Evolutionary conservation across 1,140 invertebrate species (phyloP).

Genomic region (Halictus rubicundus): DNA sequence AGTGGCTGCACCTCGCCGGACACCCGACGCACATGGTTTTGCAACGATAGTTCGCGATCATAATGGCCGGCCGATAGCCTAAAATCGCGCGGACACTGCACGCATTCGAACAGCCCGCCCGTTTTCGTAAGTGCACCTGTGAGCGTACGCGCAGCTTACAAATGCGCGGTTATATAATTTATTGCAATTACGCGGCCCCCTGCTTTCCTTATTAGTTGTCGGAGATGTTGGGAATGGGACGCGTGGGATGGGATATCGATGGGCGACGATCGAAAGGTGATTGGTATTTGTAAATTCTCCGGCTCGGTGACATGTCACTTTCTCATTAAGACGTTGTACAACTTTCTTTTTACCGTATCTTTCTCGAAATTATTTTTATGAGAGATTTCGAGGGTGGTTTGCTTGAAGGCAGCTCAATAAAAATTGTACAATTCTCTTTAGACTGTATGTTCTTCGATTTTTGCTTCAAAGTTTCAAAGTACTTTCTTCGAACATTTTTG

Average conservation of each 20-base stretch:
- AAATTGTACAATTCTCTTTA: too few relatives aligned
- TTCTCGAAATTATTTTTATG: too few relatives aligned
- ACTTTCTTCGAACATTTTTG: too few relatives aligned
- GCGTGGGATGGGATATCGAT: background rate
- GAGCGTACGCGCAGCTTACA: background rate
- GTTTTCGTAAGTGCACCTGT: background rate
- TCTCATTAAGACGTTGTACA: too few relatives aligned
- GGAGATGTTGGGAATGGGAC: background rate
- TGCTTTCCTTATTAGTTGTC: background rate
- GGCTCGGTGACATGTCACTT: too few relatives aligned
- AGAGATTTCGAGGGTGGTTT: too few relatives aligned
- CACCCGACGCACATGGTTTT: conserved; percentile 2
- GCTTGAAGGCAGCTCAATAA: too few relatives aligned
- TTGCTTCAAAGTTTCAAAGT: too few relatives aligned
- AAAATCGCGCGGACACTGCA: background rate
- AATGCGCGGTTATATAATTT: conserved; percentile 29
- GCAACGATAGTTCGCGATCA: background rate
- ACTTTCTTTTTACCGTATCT: too few relatives aligned
- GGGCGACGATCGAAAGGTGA: background rate
- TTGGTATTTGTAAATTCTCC: too few relatives aligned
- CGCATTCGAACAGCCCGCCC: background rate
- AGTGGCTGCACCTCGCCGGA: conserved; percentile 18
- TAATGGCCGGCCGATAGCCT: background rate
- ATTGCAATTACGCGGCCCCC: too few relatives aligned
- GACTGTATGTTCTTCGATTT: too few relatives aligned